These are phyloP conservation scores for Nemoura dubitans DNA, from an alignment of 2,888 invertebrate species.

Conservation along the genomic window DNA sequence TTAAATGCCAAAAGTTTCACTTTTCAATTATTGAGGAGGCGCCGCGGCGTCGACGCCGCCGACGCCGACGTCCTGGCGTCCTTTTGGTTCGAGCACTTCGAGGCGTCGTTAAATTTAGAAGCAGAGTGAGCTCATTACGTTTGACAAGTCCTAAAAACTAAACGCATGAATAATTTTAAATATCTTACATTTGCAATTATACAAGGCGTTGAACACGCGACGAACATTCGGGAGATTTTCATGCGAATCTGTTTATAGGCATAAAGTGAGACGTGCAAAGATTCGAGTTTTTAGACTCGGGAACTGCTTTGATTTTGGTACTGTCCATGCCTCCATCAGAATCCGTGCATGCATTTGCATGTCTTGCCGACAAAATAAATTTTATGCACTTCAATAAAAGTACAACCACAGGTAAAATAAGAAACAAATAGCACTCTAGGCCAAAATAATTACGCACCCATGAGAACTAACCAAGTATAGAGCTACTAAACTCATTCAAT, in stretches of 20 bases:
- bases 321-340: too few relatives aligned
- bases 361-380: too few relatives aligned
- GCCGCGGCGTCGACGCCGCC: conserved; percentile 56
- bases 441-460: too few relatives aligned
- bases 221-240: not conserved
- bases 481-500: too few relatives aligned
- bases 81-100: not conserved
- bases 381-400: too few relatives aligned
- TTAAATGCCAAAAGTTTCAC: conserved; percentile 7
- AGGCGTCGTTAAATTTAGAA: conserved; percentile 3
- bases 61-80: not conserved
- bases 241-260: not conserved
- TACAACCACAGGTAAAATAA: too few relatives aligned
- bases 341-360: too few relatives aligned
- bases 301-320: too few relatives aligned
- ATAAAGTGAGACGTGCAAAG: not conserved
- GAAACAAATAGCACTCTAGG: too few relatives aligned
- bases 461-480: too few relatives aligned
- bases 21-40: conserved; percentile 46
- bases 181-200: not conserved
- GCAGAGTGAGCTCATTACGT: not conserved
- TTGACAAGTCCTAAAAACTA: conserved; percentile 12
- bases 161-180: conserved; percentile 12
- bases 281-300: not conserved
- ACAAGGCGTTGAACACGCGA: not conserved